Evolutionary conservation across 1,140 invertebrate genomes (phyloP), one percentile per base, ranked within the genome.

Genomic region (Laodelphax striatellus): DNA sequence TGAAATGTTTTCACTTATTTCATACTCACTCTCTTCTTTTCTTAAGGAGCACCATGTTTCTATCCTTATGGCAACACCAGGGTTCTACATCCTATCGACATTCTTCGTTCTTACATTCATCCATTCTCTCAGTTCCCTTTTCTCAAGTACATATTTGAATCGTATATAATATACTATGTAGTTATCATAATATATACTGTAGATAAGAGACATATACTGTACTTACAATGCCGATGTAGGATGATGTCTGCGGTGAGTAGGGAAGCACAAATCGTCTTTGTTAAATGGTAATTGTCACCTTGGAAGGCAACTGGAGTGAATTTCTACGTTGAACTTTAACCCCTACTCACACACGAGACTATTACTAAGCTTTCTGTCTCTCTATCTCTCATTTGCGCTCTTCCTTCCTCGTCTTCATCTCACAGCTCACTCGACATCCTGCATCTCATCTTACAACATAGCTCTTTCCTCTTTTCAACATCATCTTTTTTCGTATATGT

Each of bases 281-380:
- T 50, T 50, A 50, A 50, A 50, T 50, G 46, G 46, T 50, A 50
- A 50, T 50, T 50, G 46, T 50, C 46, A 50, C 46, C 46, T 50
- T 5, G 16, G 46, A 17, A 50, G 46, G 46, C 46, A 50, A 19
- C 21, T 11, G 11, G 11, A 50, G 11, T 50, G 46, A 17, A 50
- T 50, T 22, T 17, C 46, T 16, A 38, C 34, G 8, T 38, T 38
- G 34, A 38, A 38, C 34, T 38, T 11, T 9, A 38, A 38, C 34
- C 10, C 10, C 34, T 38, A 9, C 34, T 38, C 34, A 38, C 34
- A 38, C 11, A 38, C 34, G 11, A 38, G 11, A 38, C 11, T 13
- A 38, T 38, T 13, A 38, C 34, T 13, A 1, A 11, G 8, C 34
- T 38, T 13, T 13, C 34, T 38, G 34, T 38, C 10, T 38, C 10